Conservation (phyloP, 2,888 invertebrate genomes). For the Dione juno region DNA sequence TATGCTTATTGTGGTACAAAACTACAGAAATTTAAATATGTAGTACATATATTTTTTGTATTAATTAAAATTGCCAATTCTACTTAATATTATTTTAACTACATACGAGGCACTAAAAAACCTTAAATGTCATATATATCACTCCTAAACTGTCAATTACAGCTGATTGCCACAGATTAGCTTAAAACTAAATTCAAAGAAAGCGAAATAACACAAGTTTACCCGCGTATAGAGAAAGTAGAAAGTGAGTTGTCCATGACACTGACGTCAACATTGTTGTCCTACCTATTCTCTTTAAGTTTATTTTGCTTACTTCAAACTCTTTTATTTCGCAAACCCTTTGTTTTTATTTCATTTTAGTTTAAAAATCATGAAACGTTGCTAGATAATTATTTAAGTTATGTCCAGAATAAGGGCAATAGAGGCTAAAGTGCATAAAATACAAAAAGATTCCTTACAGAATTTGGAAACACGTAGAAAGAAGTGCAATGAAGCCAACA, state of each 20-base stretch:
- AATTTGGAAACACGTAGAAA: conserved; percentile 60
- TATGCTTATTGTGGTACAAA: not conserved
- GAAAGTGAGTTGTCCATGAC: conserved; percentile 9
- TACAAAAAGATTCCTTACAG: conserved; percentile 47
- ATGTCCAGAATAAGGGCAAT: conserved; percentile 77
- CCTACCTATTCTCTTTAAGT: conserved; percentile 25
- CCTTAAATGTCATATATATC: not conserved
- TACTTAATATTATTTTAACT: not conserved
- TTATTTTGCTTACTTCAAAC: conserved; percentile 25
- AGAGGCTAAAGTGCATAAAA: conserved; percentile 67
- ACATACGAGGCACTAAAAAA: not conserved
- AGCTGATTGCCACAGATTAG: conserved; percentile 21
- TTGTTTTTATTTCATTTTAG: not conserved
- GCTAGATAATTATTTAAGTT: conserved; percentile 34
- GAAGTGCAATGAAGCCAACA: conserved; percentile 59
- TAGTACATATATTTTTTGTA: not conserved
- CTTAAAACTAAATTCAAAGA: not conserved
- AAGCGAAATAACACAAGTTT: conserved; percentile 13
- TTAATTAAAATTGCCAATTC: not conserved
- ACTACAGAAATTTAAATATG: not conserved
- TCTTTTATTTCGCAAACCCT: conserved; percentile 9
- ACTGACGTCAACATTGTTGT: conserved; percentile 34
- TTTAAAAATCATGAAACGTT: conserved; percentile 29
- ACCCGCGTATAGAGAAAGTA: conserved; percentile 14
- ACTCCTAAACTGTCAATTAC: not conserved